Evolutionary conservation across 2,888 invertebrate species (phyloP).

Genomic region (Rotaria sp.): DNA sequence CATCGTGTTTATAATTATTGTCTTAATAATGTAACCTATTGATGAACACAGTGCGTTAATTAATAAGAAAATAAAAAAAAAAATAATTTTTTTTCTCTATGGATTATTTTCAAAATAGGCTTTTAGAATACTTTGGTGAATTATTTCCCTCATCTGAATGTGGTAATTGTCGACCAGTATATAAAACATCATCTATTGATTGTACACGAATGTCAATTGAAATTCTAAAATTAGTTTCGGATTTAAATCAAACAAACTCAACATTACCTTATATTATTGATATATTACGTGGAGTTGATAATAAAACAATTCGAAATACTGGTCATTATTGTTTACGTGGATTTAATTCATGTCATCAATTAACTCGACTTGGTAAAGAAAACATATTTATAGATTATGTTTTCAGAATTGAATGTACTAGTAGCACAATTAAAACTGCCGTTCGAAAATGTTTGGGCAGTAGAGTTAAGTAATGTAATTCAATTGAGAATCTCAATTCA

Average conservation of each 20-base stretch:
- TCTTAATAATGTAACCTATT: neutral
- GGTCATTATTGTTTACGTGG: neutral
- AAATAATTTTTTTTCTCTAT: no score
- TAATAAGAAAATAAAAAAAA: neutral
- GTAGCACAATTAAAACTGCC: no score
- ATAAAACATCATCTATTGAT: slow-evolving; percentile 6
- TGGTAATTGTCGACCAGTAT: slow-evolving; percentile 1
- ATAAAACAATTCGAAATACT: neutral
- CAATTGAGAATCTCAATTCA: no score
- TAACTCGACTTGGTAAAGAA: neutral
- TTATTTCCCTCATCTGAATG: slow-evolving; percentile 52
- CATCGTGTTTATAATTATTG: slow-evolving; percentile 8
- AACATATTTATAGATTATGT: no score
- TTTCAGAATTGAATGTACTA: no score
- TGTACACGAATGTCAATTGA: slow-evolving; percentile 23
- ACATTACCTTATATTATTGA: slow-evolving; percentile 2
- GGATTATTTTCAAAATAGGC: slow-evolving; percentile 47
- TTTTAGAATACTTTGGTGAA: slow-evolving; percentile 80
- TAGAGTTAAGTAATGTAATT: no score
- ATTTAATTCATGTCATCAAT: neutral
- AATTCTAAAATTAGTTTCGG: slow-evolving; percentile 1
- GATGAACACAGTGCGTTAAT: neutral
- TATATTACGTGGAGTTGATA: neutral
- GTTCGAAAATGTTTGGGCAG: no score
- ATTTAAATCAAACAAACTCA: neutral